Percentiles rank a stretch among this genome's conserved stretches.
Evolutionary conservation across 2,113 vertebrate species (phyloP).

Genomic region (Dipodomys ordii): DNA sequence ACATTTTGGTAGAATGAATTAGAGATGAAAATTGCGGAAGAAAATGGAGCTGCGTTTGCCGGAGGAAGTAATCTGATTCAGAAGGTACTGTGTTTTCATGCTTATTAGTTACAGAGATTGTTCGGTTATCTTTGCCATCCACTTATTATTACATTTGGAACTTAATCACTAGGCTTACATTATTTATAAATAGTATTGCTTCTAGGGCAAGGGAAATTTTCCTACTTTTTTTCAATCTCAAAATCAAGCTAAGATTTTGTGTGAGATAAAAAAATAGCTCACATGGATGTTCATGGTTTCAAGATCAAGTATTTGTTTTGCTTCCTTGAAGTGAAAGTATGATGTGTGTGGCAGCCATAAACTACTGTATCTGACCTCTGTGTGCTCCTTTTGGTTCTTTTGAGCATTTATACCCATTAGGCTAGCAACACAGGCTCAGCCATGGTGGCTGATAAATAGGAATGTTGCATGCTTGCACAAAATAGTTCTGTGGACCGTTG

Average conservation of each 20-base stretch:
- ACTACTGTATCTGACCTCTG: not conserved
- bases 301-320: constrained; percentile 18
- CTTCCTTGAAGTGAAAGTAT: constrained; percentile 14
- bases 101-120: constrained; percentile 27
- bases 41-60: constrained; percentile 90
- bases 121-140: constrained; percentile 23
- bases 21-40: constrained; percentile 88
- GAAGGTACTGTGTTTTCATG: constrained; percentile 85
- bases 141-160: constrained; percentile 33
- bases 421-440: not conserved
- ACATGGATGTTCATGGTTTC: not conserved
- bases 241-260: constrained; percentile 35
- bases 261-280: constrained; percentile 5
- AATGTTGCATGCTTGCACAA: not conserved
- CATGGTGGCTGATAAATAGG: not conserved
- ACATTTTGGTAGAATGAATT: constrained; percentile 86
- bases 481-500: not conserved
- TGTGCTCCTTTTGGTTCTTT: constrained; percentile 8
- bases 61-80: constrained; percentile 93
- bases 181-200: constrained; percentile 17
- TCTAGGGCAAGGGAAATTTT: not conserved
- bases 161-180: not conserved
- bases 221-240: constrained; percentile 2
- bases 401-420: not conserved
- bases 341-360: constrained; percentile 36